Evolutionary conservation across 2,797 vertebrate species (phyloP), one percentile per base, ranked within the genome.

Genomic region (Nannoperca australis): DNA sequence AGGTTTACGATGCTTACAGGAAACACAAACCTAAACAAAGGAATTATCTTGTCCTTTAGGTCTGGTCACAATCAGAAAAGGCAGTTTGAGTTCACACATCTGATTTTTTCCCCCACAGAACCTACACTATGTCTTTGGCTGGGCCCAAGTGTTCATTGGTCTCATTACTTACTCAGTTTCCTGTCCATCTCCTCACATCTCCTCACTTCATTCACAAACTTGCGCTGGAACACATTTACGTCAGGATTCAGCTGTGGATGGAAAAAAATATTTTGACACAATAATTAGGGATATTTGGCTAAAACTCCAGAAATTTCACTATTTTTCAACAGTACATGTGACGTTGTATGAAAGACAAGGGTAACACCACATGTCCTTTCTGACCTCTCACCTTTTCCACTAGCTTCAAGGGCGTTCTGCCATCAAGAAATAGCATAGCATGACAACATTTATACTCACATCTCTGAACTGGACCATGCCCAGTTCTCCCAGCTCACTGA

Each of bases 401-500:
- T 50, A 17, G n/a, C 13, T 42, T 54, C 12, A 44, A 20, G 60
- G 38, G 20, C 15, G 6, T 50, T 67, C 30, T 38, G 13, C 4
- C 68, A 32, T 20, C 13, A 7, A 34, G 3, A 32, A 14, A 30
- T 27, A 0, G 20, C 14, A 27, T 2, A 42, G 38, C 44, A 18
- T 38, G 42, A 36, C 5, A 56, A 55, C 9, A 30, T 20, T 63
- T 15, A 34, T 61, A 97, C 98, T 96, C 92, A 99, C 98, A 61
- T 99, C 98, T 85, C 98, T 96, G 82, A 99, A 99, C 91, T 99
- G 98, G 82, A 99, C 98, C 95, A 99, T 99, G 70, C 98, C 98
- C 65, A 99, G 95, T 90, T 99, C 98, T 88, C 98, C 98, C 91
- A 99, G 94, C 85, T 99, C 98, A 72, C 97, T 99, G 93, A 99